Conservation (phyloP, 2,888 invertebrate species). For the Stenotaenia linearis region DNA sequence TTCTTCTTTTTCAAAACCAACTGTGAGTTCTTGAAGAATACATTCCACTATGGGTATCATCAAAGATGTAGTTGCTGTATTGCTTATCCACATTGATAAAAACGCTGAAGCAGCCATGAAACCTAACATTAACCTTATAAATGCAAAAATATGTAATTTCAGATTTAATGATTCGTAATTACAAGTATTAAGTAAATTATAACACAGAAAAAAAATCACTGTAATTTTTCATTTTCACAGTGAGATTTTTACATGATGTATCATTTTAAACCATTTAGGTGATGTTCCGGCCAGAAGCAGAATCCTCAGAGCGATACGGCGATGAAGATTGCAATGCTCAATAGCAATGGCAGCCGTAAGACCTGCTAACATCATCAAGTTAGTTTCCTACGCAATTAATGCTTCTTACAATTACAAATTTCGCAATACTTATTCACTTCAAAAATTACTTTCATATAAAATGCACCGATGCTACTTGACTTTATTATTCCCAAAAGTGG, state of each 20-base stretch:
- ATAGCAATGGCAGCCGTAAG: constrained; percentile 85
- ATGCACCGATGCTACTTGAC: constrained; percentile 45
- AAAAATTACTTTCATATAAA: constrained; percentile 63
- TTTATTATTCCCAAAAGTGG: constrained; percentile 73
- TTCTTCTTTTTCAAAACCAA: not conserved
- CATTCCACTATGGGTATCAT: not conserved
- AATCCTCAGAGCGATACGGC: constrained; percentile 75
- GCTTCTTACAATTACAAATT: not conserved
- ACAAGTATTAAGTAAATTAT: not conserved
- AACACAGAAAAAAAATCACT: too few species aligned
- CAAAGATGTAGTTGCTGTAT: not conserved
- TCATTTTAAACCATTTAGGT: constrained; percentile 34
- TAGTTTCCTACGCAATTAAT: constrained; percentile 37
- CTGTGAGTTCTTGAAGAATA: not conserved
- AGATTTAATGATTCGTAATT: not conserved
- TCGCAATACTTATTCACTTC: not conserved
- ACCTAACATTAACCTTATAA: not conserved
- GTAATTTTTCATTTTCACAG: not conserved
- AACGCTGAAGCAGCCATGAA: not conserved
- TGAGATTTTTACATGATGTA: not conserved
- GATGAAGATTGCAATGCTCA: constrained; percentile 82
- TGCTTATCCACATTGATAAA: not conserved
- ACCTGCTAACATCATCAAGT: constrained; percentile 59
- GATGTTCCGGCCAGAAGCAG: constrained; percentile 62
- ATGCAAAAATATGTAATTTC: not conserved